Conservation (phyloP, 2,797 vertebrate species). For the Melanotaenia nigrans region DNA sequence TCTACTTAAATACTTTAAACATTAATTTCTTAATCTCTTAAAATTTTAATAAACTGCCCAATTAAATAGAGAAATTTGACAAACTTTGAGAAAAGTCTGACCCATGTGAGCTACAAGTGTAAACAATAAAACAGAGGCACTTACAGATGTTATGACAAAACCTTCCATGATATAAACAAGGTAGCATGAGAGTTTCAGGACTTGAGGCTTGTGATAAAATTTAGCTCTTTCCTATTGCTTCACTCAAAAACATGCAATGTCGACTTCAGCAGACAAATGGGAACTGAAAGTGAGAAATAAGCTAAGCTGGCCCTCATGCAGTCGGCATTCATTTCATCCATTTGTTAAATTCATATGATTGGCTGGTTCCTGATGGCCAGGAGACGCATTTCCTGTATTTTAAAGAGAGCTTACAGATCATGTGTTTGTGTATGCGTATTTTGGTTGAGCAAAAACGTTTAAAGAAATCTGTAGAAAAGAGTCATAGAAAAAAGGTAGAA, state of each 20-base stretch:
- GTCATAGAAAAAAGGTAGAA: constrained; percentile 4
- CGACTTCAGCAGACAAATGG: constrained; percentile 61
- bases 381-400: constrained; percentile 5
- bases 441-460: not conserved
- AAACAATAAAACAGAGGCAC: constrained; percentile 61
- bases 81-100: not conserved
- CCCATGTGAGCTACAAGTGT: not conserved
- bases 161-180: constrained; percentile 93
- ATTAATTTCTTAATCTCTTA: not conserved
- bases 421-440: not conserved
- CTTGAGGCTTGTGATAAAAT: constrained; percentile 44
- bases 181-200: constrained; percentile 84
- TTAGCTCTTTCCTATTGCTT: constrained; percentile 63
- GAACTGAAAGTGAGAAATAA: constrained; percentile 76
- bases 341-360: constrained; percentile 49
- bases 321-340: constrained; percentile 40
- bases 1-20: not conserved
- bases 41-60: not conserved
- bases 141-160: constrained; percentile 93
- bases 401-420: not conserved
- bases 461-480: not conserved
- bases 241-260: constrained; percentile 58
- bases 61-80: constrained; percentile 1
- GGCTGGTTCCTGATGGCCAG: constrained; percentile 59
- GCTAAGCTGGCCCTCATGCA: constrained; percentile 44